Evolutionary conservation across 2,113 vertebrate species (phyloP).

Genomic region (Spheniscus mendiculus): DNA sequence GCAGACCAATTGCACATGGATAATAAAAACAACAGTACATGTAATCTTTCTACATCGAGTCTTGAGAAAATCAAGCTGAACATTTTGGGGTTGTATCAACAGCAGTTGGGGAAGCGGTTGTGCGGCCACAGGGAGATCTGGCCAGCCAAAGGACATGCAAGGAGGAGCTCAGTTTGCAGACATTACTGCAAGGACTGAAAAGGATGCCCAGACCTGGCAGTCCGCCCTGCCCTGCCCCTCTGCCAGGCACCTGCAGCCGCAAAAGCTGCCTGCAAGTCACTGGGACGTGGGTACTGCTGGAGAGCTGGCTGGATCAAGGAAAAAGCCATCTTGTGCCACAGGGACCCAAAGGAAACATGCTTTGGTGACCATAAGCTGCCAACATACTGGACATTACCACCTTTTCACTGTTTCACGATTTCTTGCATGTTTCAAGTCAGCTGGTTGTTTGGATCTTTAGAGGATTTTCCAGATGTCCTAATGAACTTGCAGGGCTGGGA

Average conservation of each 20-base stretch:
- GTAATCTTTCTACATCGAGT: not conserved
- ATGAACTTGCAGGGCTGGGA: not conserved
- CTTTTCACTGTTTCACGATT: not conserved
- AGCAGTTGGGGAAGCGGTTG: not conserved
- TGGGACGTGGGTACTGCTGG: not conserved
- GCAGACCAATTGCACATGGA: not conserved
- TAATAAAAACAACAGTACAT: not conserved
- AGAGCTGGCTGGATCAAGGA: not conserved
- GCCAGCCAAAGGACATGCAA: not conserved
- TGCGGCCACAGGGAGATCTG: not conserved
- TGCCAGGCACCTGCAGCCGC: not conserved
- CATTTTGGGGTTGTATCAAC: not conserved
- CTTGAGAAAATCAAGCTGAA: not conserved
- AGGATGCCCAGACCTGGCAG: not conserved
- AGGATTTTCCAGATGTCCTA: not conserved
- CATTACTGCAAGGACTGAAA: not conserved
- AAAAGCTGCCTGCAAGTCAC: not conserved
- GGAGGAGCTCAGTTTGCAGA: not conserved
- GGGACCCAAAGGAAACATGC: no score
- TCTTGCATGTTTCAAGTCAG: not conserved
- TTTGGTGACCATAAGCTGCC: not conserved
- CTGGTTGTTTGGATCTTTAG: accelerated
- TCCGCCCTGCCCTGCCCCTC: not conserved
- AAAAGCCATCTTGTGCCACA: not conserved
- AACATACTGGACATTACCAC: not conserved